Evolutionary conservation across 2,888 invertebrate genomes (phyloP).

Genomic region (Lasioglossum morio): DNA sequence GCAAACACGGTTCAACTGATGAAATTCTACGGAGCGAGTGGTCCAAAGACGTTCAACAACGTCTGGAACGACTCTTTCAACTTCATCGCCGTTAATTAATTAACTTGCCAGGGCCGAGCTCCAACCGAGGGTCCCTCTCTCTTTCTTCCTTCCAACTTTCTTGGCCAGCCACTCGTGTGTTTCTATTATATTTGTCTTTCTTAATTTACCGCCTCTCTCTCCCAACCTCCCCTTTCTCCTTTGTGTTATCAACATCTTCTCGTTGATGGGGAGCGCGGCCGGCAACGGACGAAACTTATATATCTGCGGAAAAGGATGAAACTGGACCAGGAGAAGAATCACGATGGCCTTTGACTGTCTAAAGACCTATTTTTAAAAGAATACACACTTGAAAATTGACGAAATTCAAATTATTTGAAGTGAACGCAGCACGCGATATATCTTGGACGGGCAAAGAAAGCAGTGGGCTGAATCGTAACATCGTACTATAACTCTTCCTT

Average conservation of each 20-base stretch:
- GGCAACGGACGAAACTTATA: slow-evolving; percentile 2
- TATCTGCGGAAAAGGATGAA: neutral
- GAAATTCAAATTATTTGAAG: no score
- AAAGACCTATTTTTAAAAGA: no score
- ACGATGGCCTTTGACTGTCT: neutral
- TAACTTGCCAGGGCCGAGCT: slow-evolving; percentile 20
- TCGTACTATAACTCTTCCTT: no score
- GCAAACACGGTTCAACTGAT: slow-evolving; percentile 14
- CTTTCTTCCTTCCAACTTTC: neutral
- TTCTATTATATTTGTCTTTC: slow-evolving; percentile 49
- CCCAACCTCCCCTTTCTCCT: neutral
- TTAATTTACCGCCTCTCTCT: slow-evolving; percentile 9
- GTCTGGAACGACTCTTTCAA: slow-evolving; percentile 32
- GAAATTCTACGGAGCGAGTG: slow-evolving; percentile 7
- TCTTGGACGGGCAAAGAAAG: no score
- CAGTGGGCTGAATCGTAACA: no score
- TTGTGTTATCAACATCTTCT: slow-evolving; percentile 18
- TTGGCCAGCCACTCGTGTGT: neutral
- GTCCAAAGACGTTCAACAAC: slow-evolving; percentile 17
- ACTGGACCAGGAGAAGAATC: neutral
- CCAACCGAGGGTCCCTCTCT: neutral
- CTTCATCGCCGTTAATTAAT: slow-evolving; percentile 46
- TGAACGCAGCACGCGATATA: no score
- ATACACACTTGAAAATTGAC: no score
- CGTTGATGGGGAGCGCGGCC: neutral